Conservation (phyloP, 2,888 invertebrate species). For the Cosmopolites sordidus region DNA sequence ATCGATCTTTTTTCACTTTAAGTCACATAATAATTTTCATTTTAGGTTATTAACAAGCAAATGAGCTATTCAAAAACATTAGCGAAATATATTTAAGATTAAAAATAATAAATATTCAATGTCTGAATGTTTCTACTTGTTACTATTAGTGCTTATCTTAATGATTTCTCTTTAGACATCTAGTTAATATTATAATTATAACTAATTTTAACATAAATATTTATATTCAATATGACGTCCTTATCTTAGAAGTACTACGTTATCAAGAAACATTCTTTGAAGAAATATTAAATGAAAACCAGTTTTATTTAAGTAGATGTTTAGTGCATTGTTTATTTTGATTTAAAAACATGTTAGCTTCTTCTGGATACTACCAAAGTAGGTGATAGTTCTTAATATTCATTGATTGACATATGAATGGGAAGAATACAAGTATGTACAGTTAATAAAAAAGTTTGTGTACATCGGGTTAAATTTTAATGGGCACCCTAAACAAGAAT, state of each 20-base stretch:
- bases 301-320: background rate
- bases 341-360: background rate
- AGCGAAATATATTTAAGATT: too few relatives aligned
- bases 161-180: too few relatives aligned
- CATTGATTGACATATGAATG: background rate
- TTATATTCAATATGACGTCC: conserved; percentile 18
- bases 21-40: too few relatives aligned
- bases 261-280: conserved; percentile 7
- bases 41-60: too few relatives aligned
- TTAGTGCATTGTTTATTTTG: background rate
- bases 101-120: too few relatives aligned
- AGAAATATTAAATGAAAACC: background rate
- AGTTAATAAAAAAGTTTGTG: too few relatives aligned
- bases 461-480: too few relatives aligned
- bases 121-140: too few relatives aligned
- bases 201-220: conserved; percentile 4
- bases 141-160: too few relatives aligned
- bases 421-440: background rate
- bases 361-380: conserved; percentile 2
- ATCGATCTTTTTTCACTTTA: too few relatives aligned
- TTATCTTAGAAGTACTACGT: conserved; percentile 19
- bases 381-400: background rate
- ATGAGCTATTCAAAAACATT: too few relatives aligned
- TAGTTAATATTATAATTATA: background rate
- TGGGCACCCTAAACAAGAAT: too few relatives aligned